Conservation (phyloP, 2,888 invertebrate species). For the Biston stratarius region DNA sequence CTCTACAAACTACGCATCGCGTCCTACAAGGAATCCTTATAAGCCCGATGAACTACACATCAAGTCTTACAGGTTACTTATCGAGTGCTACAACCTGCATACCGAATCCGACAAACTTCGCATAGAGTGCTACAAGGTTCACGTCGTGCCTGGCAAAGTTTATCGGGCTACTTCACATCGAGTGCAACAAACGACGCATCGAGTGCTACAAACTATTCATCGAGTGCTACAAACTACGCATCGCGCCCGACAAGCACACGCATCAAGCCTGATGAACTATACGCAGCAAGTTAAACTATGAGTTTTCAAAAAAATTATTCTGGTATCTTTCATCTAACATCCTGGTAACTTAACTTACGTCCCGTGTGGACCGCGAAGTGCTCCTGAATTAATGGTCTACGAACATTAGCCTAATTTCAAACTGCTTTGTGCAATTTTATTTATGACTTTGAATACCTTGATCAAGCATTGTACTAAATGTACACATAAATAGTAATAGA, state of each 20-base stretch:
- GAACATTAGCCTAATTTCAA: slow-evolving; percentile 77
- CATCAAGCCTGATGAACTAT: background rate
- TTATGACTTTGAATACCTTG: slow-evolving; percentile 30
- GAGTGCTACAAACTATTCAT: background rate
- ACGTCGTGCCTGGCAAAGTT: no score
- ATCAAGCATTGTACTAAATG: background rate
- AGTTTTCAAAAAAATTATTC: no score
- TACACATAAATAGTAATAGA: no score
- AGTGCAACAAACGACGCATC: no score
- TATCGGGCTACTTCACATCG: no score
- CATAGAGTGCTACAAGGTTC: no score
- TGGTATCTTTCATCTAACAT: slow-evolving; percentile 41
- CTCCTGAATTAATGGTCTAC: slow-evolving; percentile 65
- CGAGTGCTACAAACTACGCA: background rate
- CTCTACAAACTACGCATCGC: no score
- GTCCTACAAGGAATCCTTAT: no score
- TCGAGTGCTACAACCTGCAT: no score
- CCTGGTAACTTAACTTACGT: slow-evolving; percentile 59
- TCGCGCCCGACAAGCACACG: background rate
- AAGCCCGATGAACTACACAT: background rate
- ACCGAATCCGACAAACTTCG: no score
- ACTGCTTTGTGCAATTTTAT: slow-evolving; percentile 42
- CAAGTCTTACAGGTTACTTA: no score
- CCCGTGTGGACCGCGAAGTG: slow-evolving; percentile 58
- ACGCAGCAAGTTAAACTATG: background rate